phyloP scores from a whole-genome alignment of 2,113 vertebrate species.

The Oreochromis aureus region DNA sequence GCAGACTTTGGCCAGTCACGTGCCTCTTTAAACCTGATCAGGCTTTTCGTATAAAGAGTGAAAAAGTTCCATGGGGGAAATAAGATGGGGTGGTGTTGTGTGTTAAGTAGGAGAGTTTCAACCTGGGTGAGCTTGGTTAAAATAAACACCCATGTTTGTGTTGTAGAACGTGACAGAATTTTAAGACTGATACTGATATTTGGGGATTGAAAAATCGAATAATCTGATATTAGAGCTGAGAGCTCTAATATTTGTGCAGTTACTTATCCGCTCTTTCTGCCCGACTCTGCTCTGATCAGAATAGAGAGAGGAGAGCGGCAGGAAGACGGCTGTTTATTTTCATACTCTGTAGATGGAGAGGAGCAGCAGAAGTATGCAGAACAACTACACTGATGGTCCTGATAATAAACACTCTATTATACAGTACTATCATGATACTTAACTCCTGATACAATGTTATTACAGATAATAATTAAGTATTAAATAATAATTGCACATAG shows the following conservation, averaged over 20 bases:
- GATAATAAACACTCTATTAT: not conserved
- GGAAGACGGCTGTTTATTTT: not conserved
- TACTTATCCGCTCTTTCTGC: rapidly evolving
- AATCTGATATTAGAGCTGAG: not conserved
- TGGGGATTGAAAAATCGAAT: rapidly evolving
- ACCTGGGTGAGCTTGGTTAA: not conserved
- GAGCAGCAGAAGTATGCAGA: not conserved
- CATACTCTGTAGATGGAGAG: not conserved
- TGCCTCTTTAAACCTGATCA: not conserved
- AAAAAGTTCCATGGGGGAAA: not conserved
- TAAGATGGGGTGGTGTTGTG: not conserved
- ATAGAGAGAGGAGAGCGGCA: not conserved
- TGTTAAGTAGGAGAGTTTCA: not conserved
- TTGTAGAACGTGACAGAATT: not conserved
- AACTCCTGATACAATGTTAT: not conserved
- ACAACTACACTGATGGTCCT: not conserved
- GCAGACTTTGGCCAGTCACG: not conserved
- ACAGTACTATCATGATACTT: not conserved
- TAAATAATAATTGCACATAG: rapidly evolving
- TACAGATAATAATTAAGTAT: not conserved
- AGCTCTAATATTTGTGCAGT: not conserved
- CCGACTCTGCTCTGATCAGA: not conserved
- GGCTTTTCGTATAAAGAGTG: not conserved
- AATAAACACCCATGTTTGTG: not conserved
- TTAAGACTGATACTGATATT: not conserved